Base-by-base conservation (phyloP, 2,797 vertebrate genomes). In the Dendrocincla fuliginosa region DNA sequence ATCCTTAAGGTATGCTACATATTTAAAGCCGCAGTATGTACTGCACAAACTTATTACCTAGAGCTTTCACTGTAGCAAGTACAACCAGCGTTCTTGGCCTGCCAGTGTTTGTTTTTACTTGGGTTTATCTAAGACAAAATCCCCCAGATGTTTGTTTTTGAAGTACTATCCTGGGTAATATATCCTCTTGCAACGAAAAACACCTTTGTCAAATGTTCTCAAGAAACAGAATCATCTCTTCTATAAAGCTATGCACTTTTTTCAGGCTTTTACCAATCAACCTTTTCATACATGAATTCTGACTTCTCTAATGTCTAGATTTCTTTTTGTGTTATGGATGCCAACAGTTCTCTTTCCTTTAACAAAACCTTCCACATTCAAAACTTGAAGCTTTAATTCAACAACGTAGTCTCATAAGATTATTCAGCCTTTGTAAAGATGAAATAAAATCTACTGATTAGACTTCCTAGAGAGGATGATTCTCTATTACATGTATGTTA, bases 1-100 rank as follows among this genome's bases (percentile, higher is more conserved):
- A 92, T 89, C 81, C 68, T 85, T 84, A 88, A 92, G 86, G 84
- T 87, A 93, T 67, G 57, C 50, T 37, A 42, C 19, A 27, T 85
- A 75, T 68, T 84, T 90, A 49, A 81, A 89, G 47, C 52, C 68
- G 76, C 35, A 55, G 24, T 65, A 71, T 69, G 15, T 20, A 68
- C 19, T 77, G 23, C 22, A 49, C 30, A 91, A 80, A 15, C 9
- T 94, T 69, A 53, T 73, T 89, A 65, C 11, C 24, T 8, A 70
- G 37, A 65, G 32, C 30, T 94, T 84, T 90, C 55, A 27, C 19
- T 92, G 44, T 41, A 44, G 49, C 27, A 53, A 73, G 33, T 35
- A 46, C 47, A 61, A 57, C 30, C 9, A 10, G 37, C 46, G 67
- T 59, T 89, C 83, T 49, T 91, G 60, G 30, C 41, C 24, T 65